These are phyloP conservation scores for Aethina tumida DNA, from an alignment of 1,140 invertebrate genomes.

Conservation along the genomic window DNA sequence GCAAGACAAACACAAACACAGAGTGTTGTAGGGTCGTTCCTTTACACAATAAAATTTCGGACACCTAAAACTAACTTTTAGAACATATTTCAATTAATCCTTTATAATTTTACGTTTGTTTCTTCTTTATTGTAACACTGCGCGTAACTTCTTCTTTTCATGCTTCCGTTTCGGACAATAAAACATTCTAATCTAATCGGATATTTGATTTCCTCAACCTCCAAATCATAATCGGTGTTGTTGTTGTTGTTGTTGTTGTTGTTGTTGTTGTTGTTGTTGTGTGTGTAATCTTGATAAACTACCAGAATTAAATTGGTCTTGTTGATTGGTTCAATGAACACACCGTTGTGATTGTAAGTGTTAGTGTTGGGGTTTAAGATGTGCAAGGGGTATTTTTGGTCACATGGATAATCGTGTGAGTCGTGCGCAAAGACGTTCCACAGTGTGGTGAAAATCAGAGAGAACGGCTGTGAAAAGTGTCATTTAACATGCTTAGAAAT, in stretches of 20 bases:
- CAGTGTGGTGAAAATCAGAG: not conserved
- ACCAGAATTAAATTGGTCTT: conserved; percentile 2
- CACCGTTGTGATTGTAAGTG: not conserved
- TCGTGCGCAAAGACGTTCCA: not conserved
- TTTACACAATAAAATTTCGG: no score
- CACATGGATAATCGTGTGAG: not conserved
- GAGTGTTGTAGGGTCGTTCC: no score
- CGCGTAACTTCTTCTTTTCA: conserved; percentile 1
- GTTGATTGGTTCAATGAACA: no score
- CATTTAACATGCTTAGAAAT: no score
- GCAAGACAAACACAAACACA: no score
- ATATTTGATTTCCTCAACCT: conserved; percentile 8
- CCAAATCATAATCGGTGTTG: not conserved
- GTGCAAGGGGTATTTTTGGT: not conserved
- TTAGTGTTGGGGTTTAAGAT: not conserved
- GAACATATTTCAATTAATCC: no score
- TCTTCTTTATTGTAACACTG: conserved; percentile 9
- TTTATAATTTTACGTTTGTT: conserved; percentile 13
- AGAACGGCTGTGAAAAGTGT: not conserved
- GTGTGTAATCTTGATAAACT: not conserved
- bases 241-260: not conserved
- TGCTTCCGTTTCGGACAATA: not conserved
- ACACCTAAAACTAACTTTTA: no score
- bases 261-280: not conserved
- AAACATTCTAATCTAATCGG: conserved; percentile 8